A percentile compares a stretch with the other conserved stretches of the same genome.
These are phyloP conservation scores for Cyphomyrus plagiostoma DNA, from an alignment of 2,113 vertebrate genomes.

Conservation along the genomic window DNA sequence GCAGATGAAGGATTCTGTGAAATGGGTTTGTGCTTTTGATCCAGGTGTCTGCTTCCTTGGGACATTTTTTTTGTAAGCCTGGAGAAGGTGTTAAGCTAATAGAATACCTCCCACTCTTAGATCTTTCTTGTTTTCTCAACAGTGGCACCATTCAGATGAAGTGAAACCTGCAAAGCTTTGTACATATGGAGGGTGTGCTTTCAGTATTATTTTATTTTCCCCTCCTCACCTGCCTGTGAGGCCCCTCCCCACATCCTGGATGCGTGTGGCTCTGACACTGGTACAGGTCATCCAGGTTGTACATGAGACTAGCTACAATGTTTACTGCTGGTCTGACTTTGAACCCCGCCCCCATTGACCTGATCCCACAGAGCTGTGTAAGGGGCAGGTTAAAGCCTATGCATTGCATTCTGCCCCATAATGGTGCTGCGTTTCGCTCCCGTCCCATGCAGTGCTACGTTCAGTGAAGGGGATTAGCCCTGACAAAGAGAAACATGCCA, in stretches of 20 bases:
- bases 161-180: background rate
- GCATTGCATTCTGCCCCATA: slow-evolving; percentile 29
- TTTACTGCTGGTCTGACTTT: slow-evolving; percentile 30
- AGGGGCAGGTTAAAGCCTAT: slow-evolving; percentile 37
- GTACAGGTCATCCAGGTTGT: background rate
- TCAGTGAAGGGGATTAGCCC: slow-evolving; percentile 39
- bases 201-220: background rate
- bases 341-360: slow-evolving; percentile 23
- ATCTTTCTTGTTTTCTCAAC: background rate
- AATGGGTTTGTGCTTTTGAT: background rate
- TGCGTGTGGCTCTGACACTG: background rate
- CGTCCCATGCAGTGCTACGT: slow-evolving; percentile 24
- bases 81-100: background rate
- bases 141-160: background rate
- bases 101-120: background rate
- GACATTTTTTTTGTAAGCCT: background rate
- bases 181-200: background rate
- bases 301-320: background rate
- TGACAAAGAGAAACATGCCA: slow-evolving; percentile 42
- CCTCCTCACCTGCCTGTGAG: background rate
- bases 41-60: background rate
- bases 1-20: background rate
- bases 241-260: background rate
- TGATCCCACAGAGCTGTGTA: slow-evolving; percentile 29
- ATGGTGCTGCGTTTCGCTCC: slow-evolving; percentile 35